Percentiles rank a stretch among this genome's conserved stretches.
phyloP scores from a whole-genome alignment of 2,888 invertebrate species.

The Hypena proboscidalis region DNA sequence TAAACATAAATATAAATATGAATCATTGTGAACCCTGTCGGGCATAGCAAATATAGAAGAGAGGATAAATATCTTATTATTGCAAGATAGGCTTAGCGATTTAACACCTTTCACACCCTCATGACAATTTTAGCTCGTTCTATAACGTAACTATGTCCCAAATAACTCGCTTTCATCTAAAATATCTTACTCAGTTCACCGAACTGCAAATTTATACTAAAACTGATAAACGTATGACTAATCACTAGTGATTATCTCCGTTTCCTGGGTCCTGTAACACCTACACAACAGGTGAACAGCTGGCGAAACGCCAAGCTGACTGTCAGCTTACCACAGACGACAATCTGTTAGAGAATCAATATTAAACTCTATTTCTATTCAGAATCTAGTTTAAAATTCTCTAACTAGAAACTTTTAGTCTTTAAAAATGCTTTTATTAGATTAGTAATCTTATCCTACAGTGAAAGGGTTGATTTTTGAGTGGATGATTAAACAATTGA shows the following conservation, averaged over 20 bases:
- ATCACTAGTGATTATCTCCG: constrained; percentile 41
- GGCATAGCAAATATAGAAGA: too few relatives aligned
- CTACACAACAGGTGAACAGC: constrained; percentile 56
- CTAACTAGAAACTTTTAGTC: not conserved
- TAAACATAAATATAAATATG: too few relatives aligned
- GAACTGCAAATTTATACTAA: constrained; percentile 10
- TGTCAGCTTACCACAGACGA: constrained; percentile 24
- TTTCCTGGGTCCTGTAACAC: constrained; percentile 45
- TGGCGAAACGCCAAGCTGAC: constrained; percentile 51
- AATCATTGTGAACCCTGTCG: too few relatives aligned
- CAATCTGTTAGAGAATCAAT: constrained; percentile 10
- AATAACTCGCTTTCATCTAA: constrained; percentile 4
- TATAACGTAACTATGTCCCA: too few relatives aligned
- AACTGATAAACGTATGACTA: constrained; percentile 37
- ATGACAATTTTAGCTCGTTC: too few relatives aligned
- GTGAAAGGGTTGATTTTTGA: constrained; percentile 18
- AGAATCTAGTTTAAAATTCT: not conserved
- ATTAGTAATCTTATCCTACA: constrained; percentile 18
- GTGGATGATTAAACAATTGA: constrained; percentile 24
- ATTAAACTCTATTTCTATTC: constrained; percentile 6
- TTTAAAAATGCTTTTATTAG: not conserved
- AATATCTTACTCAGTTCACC: constrained; percentile 8
- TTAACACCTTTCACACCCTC: too few relatives aligned
- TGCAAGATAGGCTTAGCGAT: too few relatives aligned
- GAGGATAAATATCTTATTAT: too few relatives aligned